phyloP scores from a whole-genome alignment of 1,140 invertebrate genomes.

The Drosophila willistoni region DNA sequence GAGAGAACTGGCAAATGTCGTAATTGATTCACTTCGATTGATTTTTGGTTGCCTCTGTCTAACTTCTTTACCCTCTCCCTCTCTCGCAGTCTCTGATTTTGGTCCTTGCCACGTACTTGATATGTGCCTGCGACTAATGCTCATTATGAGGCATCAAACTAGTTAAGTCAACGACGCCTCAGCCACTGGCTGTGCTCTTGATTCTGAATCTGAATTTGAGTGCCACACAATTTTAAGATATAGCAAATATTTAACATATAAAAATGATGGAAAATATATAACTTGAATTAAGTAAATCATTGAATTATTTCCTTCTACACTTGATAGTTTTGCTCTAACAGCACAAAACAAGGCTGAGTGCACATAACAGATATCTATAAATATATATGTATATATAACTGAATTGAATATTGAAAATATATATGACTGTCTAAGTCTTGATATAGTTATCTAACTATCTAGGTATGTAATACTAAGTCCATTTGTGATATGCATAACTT shows the following conservation, averaged over 20 bases:
- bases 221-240: neutral
- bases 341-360: too few relatives aligned
- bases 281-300: neutral
- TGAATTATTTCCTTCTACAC: neutral
- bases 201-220: constrained; percentile 6
- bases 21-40: constrained; percentile 80
- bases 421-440: too few relatives aligned
- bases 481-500: too few relatives aligned
- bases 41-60: constrained; percentile 41
- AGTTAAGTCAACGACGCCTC: constrained; percentile 28
- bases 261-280: neutral
- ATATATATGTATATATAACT: neutral
- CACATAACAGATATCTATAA: too few relatives aligned
- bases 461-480: too few relatives aligned
- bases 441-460: too few relatives aligned
- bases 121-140: constrained; percentile 50
- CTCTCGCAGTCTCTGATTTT: neutral
- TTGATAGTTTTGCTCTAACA: neutral
- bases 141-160: constrained; percentile 48
- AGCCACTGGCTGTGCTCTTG: neutral
- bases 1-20: constrained; percentile 56
- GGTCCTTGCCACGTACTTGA: constrained; percentile 42
- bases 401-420: too few relatives aligned
- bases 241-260: neutral
- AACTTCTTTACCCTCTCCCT: neutral